Percentiles rank a stretch among this genome's conserved stretches.
Evolutionary conservation across 2,797 vertebrate genomes (phyloP).

Genomic region (Syngnathus rostellatus): DNA sequence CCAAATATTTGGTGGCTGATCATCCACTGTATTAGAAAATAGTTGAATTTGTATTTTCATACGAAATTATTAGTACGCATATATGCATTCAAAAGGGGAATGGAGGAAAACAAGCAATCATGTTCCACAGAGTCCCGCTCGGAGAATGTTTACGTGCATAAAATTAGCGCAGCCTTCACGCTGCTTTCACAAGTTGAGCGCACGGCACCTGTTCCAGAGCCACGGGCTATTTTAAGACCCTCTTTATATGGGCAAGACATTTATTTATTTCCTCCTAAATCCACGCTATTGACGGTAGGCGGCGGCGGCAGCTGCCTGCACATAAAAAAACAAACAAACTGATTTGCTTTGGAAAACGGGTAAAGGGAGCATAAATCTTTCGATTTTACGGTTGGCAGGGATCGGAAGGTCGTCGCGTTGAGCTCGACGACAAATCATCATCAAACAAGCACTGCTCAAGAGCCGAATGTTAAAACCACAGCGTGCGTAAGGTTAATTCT

Average conservation of each 20-base stretch:
- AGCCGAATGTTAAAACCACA: not conserved
- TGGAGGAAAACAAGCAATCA: not conserved
- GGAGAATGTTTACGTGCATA: slow-evolving; percentile 63
- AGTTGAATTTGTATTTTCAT: not conserved
- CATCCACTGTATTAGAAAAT: not conserved
- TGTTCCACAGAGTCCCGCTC: slow-evolving; percentile 8
- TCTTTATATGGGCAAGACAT: slow-evolving; percentile 79
- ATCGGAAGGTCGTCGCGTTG: not conserved
- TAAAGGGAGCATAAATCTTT: not conserved
- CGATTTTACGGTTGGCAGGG: not conserved
- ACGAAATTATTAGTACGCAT: not conserved
- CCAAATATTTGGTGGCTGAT: not conserved
- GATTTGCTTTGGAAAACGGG: slow-evolving; percentile 5
- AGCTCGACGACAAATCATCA: not conserved
- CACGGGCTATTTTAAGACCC: slow-evolving; percentile 83
- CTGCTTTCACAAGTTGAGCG: slow-evolving; percentile 69
- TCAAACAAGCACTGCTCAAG: not conserved
- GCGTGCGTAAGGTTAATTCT: not conserved
- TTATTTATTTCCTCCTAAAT: slow-evolving; percentile 66
- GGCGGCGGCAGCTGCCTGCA: slow-evolving; percentile 19
- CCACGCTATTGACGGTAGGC: slow-evolving; percentile 39
- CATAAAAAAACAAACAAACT: slow-evolving; percentile 15
- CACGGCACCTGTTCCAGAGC: slow-evolving; percentile 84
- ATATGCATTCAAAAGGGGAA: not conserved
- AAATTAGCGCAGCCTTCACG: slow-evolving; percentile 63